These are phyloP conservation scores for Tineola bisselliella DNA, from an alignment of 2,888 invertebrate species.

Conservation along the genomic window DNA sequence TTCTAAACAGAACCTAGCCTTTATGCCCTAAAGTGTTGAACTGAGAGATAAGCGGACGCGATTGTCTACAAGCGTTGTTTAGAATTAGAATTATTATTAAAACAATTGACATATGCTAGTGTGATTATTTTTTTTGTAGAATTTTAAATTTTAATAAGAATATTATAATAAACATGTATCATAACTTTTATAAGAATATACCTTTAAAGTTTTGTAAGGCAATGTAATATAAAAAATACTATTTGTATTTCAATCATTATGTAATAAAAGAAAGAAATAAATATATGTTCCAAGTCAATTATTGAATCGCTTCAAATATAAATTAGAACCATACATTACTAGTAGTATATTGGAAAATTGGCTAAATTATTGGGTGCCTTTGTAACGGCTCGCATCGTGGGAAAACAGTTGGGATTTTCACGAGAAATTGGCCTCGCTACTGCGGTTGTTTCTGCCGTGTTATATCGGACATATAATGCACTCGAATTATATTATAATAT, in stretches of 20 bases:
- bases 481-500: not conserved
- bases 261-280: not conserved
- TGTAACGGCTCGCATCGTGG: constrained; percentile 51
- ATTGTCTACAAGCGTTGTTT: not conserved
- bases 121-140: too few relatives aligned
- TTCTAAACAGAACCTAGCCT: constrained; percentile 41
- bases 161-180: too few relatives aligned
- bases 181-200: too few relatives aligned
- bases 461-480: not conserved
- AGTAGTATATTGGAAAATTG: constrained; percentile 61
- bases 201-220: too few relatives aligned
- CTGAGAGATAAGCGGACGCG: constrained; percentile 8
- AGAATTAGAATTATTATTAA: not conserved
- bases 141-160: too few relatives aligned
- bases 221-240: not conserved
- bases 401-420: constrained; percentile 53
- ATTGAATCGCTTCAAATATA: constrained; percentile 16
- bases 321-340: constrained; percentile 27
- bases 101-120: too few relatives aligned
- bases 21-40: constrained; percentile 22
- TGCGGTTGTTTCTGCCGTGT: constrained; percentile 8
- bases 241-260: too few relatives aligned
- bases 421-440: constrained; percentile 24
- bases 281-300: constrained; percentile 7
- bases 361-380: constrained; percentile 59